phyloP scores from a whole-genome alignment of 2,797 vertebrate genomes.

The Sylvilagus floridanus region DNA sequence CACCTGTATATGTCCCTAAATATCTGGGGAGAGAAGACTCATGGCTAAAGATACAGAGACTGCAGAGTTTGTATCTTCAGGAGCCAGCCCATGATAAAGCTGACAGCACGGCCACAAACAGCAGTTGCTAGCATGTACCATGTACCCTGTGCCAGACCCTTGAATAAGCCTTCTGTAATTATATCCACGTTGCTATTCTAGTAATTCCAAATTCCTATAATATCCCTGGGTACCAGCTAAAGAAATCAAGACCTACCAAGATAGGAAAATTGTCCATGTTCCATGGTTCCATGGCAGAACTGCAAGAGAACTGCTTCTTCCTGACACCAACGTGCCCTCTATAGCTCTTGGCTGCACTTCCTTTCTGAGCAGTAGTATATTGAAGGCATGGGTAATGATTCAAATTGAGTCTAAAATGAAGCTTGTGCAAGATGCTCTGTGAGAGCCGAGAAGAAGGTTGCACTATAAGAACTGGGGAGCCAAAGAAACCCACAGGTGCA shows the following conservation, averaged over 20 bases:
- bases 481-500: neutral
- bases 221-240: neutral
- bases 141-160: neutral
- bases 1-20: neutral
- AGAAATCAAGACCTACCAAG: neutral
- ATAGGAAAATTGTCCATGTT: neutral
- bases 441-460: neutral
- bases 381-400: neutral
- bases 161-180: neutral
- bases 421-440: neutral
- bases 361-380: neutral
- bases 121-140: neutral
- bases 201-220: neutral
- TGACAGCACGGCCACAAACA: accelerated
- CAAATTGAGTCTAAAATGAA: neutral
- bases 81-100: neutral
- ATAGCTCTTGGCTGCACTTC: neutral
- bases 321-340: neutral
- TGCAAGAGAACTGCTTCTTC: neutral
- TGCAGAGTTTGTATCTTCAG: neutral
- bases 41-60: neutral
- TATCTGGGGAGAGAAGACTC: neutral
- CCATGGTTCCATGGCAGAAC: neutral
- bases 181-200: neutral
- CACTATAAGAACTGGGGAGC: too few species aligned